Evolutionary conservation across 2,797 vertebrate genomes (phyloP).

Genomic region (Cuculus canorus): DNA sequence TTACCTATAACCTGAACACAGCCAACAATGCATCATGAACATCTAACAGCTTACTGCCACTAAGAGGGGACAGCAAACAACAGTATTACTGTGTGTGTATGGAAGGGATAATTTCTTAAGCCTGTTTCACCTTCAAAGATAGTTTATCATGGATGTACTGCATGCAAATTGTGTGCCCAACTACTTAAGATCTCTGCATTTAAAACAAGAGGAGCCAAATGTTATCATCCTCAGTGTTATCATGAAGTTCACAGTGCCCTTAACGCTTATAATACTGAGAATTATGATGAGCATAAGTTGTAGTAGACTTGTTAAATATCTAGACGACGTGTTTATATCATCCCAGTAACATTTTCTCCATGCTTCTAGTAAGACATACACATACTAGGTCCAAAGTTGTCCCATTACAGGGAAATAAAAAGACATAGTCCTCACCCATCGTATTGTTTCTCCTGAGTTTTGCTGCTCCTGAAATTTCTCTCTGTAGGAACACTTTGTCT

Average conservation of each 20-base stretch:
- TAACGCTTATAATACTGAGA: background rate
- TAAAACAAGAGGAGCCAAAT: background rate
- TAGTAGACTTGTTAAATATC: background rate
- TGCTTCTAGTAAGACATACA: background rate
- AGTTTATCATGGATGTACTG: background rate
- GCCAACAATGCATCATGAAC: background rate
- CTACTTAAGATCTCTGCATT: background rate
- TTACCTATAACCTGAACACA: background rate
- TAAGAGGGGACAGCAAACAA: background rate
- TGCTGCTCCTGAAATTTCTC: background rate
- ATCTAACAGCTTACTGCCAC: background rate
- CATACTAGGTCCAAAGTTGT: background rate
- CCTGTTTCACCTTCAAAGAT: conserved; percentile 3
- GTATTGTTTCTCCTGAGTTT: background rate
- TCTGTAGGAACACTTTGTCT: background rate
- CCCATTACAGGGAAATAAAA: background rate
- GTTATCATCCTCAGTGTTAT: background rate
- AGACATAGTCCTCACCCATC: background rate
- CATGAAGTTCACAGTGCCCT: background rate
- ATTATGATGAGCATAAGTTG: background rate
- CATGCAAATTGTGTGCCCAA: background rate
- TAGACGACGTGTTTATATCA: no score
- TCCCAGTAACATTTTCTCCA: background rate
- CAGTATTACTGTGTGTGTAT: background rate
- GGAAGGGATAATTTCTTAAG: background rate